Evolutionary conservation across 2,888 invertebrate species (phyloP), one percentile per base, ranked within the genome.

Genomic region (Penaeus monodon): DNA sequence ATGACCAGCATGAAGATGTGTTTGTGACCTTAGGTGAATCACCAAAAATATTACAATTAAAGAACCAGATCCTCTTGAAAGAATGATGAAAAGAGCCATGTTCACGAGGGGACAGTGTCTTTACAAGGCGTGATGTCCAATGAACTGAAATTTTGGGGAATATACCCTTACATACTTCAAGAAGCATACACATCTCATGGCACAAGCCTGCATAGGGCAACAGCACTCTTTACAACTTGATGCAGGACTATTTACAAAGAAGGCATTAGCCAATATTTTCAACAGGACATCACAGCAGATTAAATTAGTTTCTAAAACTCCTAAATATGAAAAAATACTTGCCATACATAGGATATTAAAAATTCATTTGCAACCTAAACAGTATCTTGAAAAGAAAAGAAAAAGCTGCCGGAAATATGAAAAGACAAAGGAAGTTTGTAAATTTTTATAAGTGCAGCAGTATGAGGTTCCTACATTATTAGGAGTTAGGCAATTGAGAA

Each of bases 221-320:
- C 12, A 24, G 64, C 44, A 81, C 66, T 38, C 64, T 68, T 81
- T 20, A 68, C 57, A 57, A 57, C 57, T 44, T 64, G 64, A 33
- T n/a, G 68, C 44, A 70, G 70, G 49, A 68, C 70, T 70, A 49
- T 49, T 65, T 70, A 68, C 49, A 49, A n/a, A 64, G 14, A 49
- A 29, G 70, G 38, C 12, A 27, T 24, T 68, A 44, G 38, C 49
- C 44, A 49, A 38, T 64, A 73, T 38, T n/a, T 57, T 81, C 70
- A 70, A 81, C 81, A 70, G 66, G 68, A 70, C 81, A 81, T 81
- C 81, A 81, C 81, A 81, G 70, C 68, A 68, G 81, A 81, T 66
- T 29, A 79, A 79, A 79, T n/a, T 27, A 81, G 27, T 49, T 49
- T 49, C 38, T 81, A 81, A 81, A 70, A 29, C 29, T 49, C n/a